Conservation (phyloP, 2,888 invertebrate species). For the Calliopum simillimum region DNA sequence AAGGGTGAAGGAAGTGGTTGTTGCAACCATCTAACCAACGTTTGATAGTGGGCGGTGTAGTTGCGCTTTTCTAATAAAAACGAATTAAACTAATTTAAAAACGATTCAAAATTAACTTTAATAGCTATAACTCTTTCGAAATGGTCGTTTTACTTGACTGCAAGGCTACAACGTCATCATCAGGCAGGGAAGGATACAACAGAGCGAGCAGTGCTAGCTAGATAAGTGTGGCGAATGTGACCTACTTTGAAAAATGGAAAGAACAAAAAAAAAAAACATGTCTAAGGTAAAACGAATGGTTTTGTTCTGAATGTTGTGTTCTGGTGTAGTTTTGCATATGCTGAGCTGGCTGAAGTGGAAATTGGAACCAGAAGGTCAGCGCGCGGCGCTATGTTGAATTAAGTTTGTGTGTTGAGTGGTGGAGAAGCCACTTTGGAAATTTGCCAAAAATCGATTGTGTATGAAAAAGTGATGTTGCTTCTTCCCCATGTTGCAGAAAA, state of each 20-base stretch:
- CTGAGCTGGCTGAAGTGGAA: too few relatives aligned
- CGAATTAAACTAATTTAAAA: constrained; percentile 65
- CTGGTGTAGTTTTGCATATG: too few relatives aligned
- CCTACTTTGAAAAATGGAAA: neutral
- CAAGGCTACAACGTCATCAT: too few relatives aligned
- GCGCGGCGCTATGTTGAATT: neutral
- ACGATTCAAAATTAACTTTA: constrained; percentile 64
- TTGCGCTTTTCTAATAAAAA: constrained; percentile 48
- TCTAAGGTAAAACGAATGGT: too few relatives aligned
- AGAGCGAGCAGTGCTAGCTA: neutral
- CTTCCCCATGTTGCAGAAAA: too few relatives aligned
- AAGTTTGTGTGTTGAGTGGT: neutral
- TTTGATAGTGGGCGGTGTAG: constrained; percentile 30
- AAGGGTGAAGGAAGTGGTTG: neutral
- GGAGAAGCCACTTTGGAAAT: neutral
- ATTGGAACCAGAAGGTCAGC: too few relatives aligned
- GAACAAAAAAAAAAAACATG: too few relatives aligned
- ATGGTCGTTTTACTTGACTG: neutral
- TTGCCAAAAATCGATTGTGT: constrained; percentile 13
- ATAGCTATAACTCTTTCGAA: constrained; percentile 46
- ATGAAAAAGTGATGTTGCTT: too few relatives aligned
- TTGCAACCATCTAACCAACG: neutral
- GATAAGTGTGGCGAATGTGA: constrained; percentile 5
- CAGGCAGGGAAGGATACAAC: neutral
- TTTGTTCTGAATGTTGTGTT: too few relatives aligned